Base-by-base conservation (phyloP, 2,113 vertebrate species). In the Dascyllus trimaculatus region DNA sequence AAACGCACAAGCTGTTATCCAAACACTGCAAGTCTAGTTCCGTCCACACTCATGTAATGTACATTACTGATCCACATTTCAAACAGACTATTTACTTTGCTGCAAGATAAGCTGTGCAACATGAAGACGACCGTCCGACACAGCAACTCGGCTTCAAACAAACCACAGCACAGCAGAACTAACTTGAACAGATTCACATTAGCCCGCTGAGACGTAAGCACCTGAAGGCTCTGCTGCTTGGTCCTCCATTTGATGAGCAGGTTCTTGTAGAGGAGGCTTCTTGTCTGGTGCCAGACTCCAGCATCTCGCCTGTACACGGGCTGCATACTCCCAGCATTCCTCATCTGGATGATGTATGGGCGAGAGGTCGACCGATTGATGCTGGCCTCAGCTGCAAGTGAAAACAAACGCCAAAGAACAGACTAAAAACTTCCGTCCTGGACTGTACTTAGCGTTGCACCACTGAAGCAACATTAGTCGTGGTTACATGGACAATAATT, bases 171-270 rank as follows among this genome's bases (percentile, higher is more conserved):
- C 26, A 29, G 26, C 26, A 29, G 26, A 29, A 29, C 3, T 29
- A 5, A 3, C 26, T 35, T 35, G 9, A 35, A 35, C 9, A 35
- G 8, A 35, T 29, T 29, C 29, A 4, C 6, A 6, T 8, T 8
- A 9, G 32, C 7, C 32, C 8, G 18, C 54, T 54, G 9, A 56
- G 35, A 18, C 14, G 4, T 10, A 26, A 35, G n/a, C 62, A 95
- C 96, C 96, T 96, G 96, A 1, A 96, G 89, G 80, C 85, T 96
- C 90, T 96, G 95, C 21, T 93, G 93, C 81, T 95, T 97, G 86
- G 91, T 94, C 84, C 96, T 96, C 96, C 96, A 96, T 87, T 96
- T 95, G 90, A 96, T 93, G 32, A 98, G 95, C 38, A 97, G 51
- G 5, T 97, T 98, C 89, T 97, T 98, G 94, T 96, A 95, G 2